phyloP scores from a whole-genome alignment of 2,888 invertebrate genomes.

The Linyphia triangularis region DNA sequence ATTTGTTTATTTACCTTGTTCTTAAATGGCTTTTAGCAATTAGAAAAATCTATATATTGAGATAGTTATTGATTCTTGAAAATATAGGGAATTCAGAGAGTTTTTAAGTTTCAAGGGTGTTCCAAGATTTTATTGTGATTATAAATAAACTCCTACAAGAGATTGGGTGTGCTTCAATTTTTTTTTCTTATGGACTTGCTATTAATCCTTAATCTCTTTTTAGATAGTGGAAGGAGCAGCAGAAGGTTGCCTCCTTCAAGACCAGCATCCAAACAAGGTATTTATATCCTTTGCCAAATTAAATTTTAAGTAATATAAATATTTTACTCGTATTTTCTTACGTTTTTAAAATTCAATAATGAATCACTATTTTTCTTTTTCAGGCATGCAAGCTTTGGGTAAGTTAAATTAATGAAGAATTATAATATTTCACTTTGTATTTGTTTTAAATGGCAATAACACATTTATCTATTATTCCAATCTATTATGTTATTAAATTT shows the following conservation, averaged over 20 bases:
- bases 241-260: constrained; percentile 44
- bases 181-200: not conserved
- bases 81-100: too few species aligned
- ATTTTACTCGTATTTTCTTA: not conserved
- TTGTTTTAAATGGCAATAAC: too few species aligned
- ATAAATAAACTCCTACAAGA: too few species aligned
- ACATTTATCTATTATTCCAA: not conserved
- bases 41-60: too few species aligned
- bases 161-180: too few species aligned
- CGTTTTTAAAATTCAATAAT: constrained; percentile 15
- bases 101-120: too few species aligned
- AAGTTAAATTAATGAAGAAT: not conserved
- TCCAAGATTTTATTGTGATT: too few species aligned
- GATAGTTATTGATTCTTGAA: too few species aligned
- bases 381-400: constrained; percentile 74
- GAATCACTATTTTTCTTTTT: not conserved
- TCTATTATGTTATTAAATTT: not conserved
- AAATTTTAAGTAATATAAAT: not conserved
- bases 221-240: constrained; percentile 52
- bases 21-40: too few species aligned
- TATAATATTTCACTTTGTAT: not conserved
- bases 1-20: too few species aligned
- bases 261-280: constrained; percentile 71
- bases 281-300: not conserved
- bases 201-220: not conserved